phyloP scores from a whole-genome alignment of 2,113 vertebrate genomes.

The Panurus biarmicus region DNA sequence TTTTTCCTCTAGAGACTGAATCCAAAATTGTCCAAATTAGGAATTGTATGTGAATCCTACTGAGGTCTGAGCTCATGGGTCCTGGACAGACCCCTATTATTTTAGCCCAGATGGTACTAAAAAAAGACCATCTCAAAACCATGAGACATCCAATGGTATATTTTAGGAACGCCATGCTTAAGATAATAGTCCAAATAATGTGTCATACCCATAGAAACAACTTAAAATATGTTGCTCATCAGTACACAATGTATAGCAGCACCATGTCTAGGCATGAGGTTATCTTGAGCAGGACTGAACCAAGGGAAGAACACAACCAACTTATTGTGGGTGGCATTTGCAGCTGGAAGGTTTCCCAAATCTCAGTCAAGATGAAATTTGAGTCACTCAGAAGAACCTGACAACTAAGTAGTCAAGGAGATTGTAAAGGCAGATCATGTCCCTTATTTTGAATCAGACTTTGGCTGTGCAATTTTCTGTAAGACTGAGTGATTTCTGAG shows the following conservation, averaged over 20 bases:
- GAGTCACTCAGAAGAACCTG: neutral
- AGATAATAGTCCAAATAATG: neutral
- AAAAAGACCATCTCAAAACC: slow-evolving; percentile 19
- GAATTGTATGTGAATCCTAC: slow-evolving; percentile 22
- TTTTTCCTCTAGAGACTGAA: neutral
- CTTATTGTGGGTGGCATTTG: neutral
- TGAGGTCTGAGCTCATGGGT: neutral
- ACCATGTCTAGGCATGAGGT: neutral
- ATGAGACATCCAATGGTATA: neutral
- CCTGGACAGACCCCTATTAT: neutral
- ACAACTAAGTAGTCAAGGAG: neutral
- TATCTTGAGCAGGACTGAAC: neutral
- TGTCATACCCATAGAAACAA: neutral
- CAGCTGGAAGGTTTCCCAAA: neutral
- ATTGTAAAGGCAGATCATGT: neutral
- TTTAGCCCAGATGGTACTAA: slow-evolving; percentile 1
- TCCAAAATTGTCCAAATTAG: slow-evolving; percentile 32
- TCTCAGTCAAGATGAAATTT: neutral
- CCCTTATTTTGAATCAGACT: neutral
- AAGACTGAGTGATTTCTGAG: neutral
- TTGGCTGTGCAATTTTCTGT: neutral
- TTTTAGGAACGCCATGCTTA: neutral
- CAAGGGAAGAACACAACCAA: neutral
- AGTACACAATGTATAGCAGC: neutral
- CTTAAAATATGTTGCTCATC: neutral